Conservation (phyloP, 2,113 vertebrate genomes). For the Edolisoma coerulescens region DNA sequence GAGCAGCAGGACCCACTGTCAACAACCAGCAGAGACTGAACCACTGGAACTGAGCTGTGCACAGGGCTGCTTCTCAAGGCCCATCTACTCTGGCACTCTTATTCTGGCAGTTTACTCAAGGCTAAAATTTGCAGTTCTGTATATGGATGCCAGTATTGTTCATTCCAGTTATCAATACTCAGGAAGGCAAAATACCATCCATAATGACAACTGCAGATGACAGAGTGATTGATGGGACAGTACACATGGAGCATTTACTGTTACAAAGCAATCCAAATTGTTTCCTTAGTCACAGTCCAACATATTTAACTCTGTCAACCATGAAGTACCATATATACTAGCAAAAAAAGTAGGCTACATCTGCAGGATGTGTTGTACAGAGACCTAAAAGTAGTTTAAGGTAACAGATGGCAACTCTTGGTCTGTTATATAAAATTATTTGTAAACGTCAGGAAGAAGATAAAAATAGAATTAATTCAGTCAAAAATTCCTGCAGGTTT, state of each 20-base stretch:
- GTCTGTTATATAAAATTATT: conserved; percentile 65
- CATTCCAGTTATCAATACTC: background rate
- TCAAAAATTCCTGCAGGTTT: conserved; percentile 35
- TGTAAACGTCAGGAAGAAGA: conserved; percentile 57
- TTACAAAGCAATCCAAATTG: background rate
- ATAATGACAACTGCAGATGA: background rate
- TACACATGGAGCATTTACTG: background rate
- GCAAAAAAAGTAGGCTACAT: conserved; percentile 53
- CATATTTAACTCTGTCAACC: background rate
- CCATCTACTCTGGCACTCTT: background rate
- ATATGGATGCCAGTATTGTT: background rate
- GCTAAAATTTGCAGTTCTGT: background rate
- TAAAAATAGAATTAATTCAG: conserved; percentile 58
- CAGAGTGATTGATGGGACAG: background rate
- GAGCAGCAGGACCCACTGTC: background rate
- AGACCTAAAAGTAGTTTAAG: conserved; percentile 58
- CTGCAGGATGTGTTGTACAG: conserved; percentile 32
- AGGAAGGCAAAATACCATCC: background rate
- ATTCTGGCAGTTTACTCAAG: background rate
- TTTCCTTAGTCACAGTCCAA: conserved; percentile 4
- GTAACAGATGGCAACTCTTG: conserved; percentile 41
- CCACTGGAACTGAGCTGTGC: background rate
- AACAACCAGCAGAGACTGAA: background rate
- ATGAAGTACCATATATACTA: background rate
- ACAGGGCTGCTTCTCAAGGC: background rate